Conservation (phyloP, 2,888 invertebrate species). For the Acheta domesticus region DNA sequence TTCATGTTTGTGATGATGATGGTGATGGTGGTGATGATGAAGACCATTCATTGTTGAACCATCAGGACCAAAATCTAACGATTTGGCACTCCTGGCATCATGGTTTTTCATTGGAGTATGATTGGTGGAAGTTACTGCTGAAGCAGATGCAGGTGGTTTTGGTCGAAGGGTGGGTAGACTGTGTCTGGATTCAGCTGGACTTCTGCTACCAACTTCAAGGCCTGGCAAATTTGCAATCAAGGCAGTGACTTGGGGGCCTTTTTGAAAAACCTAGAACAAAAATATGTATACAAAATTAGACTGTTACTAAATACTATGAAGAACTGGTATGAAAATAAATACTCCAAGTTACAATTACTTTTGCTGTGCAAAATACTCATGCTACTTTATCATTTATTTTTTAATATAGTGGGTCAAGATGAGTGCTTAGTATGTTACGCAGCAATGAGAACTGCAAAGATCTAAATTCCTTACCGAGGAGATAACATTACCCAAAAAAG, state of each 20-base stretch:
- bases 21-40: constrained; percentile 46
- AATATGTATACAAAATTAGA: not conserved
- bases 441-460: too few species aligned
- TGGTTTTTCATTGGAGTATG: constrained; percentile 41
- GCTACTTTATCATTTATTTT: not conserved
- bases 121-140: constrained; percentile 27
- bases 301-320: not conserved
- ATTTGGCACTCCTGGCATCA: constrained; percentile 46
- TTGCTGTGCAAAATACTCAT: not conserved
- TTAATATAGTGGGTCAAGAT: not conserved
- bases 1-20: constrained; percentile 48
- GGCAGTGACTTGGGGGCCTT: constrained; percentile 75
- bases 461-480: too few species aligned
- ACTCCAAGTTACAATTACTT: not conserved
- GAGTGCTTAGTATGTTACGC: too few species aligned
- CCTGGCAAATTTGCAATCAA: constrained; percentile 54
- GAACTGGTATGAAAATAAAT: not conserved
- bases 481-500: too few species aligned
- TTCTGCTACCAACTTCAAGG: constrained; percentile 46
- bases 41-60: constrained; percentile 44
- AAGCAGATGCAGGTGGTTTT: constrained; percentile 39
- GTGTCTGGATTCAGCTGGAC: constrained; percentile 43
- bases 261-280: constrained; percentile 60
- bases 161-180: constrained; percentile 43
- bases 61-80: constrained; percentile 53